A percentile compares a stretch with the other conserved stretches of the same genome.
Evolutionary conservation across 2,797 vertebrate genomes (phyloP).

Genomic region (Lacerta bilineata): DNA sequence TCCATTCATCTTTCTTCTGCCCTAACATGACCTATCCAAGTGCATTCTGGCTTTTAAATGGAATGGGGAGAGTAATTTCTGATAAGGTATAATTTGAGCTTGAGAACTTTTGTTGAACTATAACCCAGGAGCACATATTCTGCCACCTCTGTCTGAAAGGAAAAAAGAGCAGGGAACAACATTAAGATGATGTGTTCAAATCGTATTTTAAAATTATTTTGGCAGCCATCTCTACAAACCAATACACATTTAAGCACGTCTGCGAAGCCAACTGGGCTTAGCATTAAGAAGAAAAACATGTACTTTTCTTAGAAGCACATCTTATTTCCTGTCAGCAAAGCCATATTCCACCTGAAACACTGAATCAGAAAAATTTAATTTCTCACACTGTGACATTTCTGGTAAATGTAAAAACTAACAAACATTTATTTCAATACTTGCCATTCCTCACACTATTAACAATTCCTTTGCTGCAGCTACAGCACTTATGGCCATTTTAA

Average conservation of each 20-base stretch:
- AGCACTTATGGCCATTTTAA: constrained; percentile 66
- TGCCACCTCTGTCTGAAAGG: neutral
- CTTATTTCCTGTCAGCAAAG: neutral
- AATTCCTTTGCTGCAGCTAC: constrained; percentile 49
- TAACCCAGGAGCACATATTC: neutral
- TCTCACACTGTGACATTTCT: neutral
- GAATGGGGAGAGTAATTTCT: neutral
- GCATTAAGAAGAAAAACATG: neutral
- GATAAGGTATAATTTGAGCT: neutral
- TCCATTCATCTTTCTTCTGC: neutral
- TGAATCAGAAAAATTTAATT: neutral
- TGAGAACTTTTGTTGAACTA: neutral
- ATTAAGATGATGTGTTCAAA: neutral
- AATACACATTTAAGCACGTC: neutral
- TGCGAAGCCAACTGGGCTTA: neutral
- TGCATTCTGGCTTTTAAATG: neutral
- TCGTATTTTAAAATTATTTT: neutral
- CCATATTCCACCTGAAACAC: neutral
- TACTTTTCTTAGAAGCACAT: neutral
- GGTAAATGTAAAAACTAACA: constrained; percentile 44
- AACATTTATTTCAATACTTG: neutral
- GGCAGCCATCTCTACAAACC: neutral
- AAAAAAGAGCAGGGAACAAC: neutral
- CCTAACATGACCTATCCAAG: neutral
- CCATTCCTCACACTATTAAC: constrained; percentile 28